A percentile compares a stretch with the other conserved stretches of the same genome.
These are phyloP conservation scores for Pentamera pediparva DNA, from an alignment of 53 echinoderm and acorn worm species.

Conservation along the genomic window DNA sequence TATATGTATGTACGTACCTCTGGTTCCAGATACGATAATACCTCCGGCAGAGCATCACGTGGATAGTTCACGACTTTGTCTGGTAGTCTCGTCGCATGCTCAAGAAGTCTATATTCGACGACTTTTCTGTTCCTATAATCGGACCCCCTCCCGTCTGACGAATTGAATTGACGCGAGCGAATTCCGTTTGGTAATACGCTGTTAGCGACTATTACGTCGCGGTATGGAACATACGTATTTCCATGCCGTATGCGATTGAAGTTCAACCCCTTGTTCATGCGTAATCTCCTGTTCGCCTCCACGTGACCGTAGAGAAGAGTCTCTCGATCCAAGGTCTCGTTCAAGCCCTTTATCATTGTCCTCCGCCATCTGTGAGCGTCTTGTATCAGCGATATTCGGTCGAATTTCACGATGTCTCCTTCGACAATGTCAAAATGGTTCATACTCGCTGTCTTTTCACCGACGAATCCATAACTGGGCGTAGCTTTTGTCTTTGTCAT, in stretches of 20 bases:
- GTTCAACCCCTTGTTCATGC: not conserved
- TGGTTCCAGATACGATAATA: not conserved
- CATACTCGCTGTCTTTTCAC: too few relatives aligned
- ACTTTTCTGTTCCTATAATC: not conserved
- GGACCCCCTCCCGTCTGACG: not conserved
- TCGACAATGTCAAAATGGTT: too few relatives aligned
- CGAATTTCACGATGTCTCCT: too few relatives aligned
- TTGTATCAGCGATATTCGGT: too few relatives aligned
- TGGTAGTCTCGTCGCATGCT: not conserved
- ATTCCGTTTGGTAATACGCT: not conserved
- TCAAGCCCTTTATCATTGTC: not conserved
- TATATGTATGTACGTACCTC: slow-evolving; percentile 9
- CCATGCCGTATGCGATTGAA: not conserved
- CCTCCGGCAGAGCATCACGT: not conserved
- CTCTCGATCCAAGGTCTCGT: not conserved
- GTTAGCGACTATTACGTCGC: not conserved
- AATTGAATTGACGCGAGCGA: too few relatives aligned
- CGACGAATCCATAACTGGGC: too few relatives aligned
- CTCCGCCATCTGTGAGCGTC: too few relatives aligned
- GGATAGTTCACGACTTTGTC: not conserved
- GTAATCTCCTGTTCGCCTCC: not conserved
- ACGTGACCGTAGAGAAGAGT: not conserved
- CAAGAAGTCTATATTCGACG: not conserved
- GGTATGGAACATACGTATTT: not conserved
- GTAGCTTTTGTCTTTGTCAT: too few relatives aligned